Evolutionary conservation across 2,888 invertebrate species (phyloP), one percentile per base, ranked within the genome.

Genomic region (Antheraea yamamai): DNA sequence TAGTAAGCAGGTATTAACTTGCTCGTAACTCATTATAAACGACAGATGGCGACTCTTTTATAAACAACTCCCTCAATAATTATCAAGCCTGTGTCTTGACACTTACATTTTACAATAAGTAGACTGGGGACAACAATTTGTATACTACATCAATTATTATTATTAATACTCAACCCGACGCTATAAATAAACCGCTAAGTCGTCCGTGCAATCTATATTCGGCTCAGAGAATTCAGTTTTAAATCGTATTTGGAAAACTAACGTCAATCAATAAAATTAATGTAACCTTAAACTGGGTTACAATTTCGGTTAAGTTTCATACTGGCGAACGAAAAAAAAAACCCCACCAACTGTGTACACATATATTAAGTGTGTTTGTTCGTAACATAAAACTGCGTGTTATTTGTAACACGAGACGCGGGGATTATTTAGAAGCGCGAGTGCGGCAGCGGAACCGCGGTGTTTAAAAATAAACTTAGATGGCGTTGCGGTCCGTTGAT

Each of bases 371-470:
- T 75, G 39, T 76, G 77, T 79, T 77, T 77, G 77, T 77, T 72
- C 76, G 81, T 77, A 79, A 81, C 78, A 76, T 75, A 61, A 81
- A 76, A 78, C 78, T 61, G 71, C 52, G 20, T 52, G 77, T 78
- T 79, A 77, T 77, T 76, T 70, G 80, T 78, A 80, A 80, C 72
- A 30, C 68, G 76, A 80, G 71, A 79, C 75, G 35, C 35, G 77
- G 64, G 64, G 51, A 73, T 75, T 71, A 72, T 73, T 70, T 55
- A 35, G 66, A 66, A 26, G 64, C 74, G 74, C 75, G 66, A 39
- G 74, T 76, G 76, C 73, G 68, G 70, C 74, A 61, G 71, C 58
- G 73, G 73, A 52, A 68, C 66, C 61, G 26, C 14, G 18, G 26
- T 51, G 73, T 58, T 73, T 70, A 70, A 70, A 70, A 70, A 70